phyloP scores from a whole-genome alignment of 2,888 invertebrate species.

The Antheraea assamensis region DNA sequence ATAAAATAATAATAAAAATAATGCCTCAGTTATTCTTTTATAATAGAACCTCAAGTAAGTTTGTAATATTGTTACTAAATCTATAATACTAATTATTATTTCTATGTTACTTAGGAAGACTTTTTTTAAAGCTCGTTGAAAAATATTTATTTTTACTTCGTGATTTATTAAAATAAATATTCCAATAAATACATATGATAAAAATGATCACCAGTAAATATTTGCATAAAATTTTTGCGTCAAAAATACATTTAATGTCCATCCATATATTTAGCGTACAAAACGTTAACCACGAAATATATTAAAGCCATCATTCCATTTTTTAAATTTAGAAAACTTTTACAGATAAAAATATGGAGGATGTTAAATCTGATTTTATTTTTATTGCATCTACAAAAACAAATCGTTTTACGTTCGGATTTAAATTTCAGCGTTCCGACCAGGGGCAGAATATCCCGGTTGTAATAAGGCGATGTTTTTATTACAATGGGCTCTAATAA shows the following conservation, averaged over 20 bases:
- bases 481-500: slow-evolving; percentile 74
- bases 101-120: too few species aligned
- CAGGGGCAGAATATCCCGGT: slow-evolving; percentile 49
- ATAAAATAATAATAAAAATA: too few species aligned
- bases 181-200: not conserved
- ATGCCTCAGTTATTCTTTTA: not conserved
- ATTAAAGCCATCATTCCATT: slow-evolving; percentile 23
- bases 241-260: too few species aligned
- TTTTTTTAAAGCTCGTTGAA: too few species aligned
- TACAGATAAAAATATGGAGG: slow-evolving; percentile 51
- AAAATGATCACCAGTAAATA: not conserved
- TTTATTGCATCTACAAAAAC: slow-evolving; percentile 69
- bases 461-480: slow-evolving; percentile 77
- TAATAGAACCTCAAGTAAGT: not conserved
- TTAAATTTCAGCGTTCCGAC: slow-evolving; percentile 66
- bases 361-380: slow-evolving; percentile 66
- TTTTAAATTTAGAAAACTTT: slow-evolving; percentile 45
- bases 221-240: not conserved
- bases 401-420: slow-evolving; percentile 72
- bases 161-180: not conserved
- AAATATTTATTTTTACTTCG: not conserved
- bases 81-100: too few species aligned
- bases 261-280: not conserved
- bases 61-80: too few species aligned
- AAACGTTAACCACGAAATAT: not conserved